Evolutionary conservation across 2,888 invertebrate species (phyloP).

Genomic region (Erynnis tages): DNA sequence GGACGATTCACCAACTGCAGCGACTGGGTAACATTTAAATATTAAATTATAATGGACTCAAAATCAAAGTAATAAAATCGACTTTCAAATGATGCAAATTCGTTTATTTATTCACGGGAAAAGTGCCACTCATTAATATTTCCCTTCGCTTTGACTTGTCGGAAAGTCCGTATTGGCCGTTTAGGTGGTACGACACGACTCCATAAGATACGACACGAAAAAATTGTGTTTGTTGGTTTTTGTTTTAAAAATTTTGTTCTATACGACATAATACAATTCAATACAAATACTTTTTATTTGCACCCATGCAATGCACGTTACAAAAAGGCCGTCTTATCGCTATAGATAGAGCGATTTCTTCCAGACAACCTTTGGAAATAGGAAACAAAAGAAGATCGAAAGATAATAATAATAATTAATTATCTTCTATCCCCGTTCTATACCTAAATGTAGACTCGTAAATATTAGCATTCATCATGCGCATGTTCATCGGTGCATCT

Average conservation of each 20-base stretch:
- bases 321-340: too few species aligned
- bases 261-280: too few species aligned
- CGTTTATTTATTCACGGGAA: slow-evolving; percentile 25
- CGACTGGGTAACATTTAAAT: slow-evolving; percentile 13
- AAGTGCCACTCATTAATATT: slow-evolving; percentile 27
- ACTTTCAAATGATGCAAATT: slow-evolving; percentile 26
- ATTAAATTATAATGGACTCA: slow-evolving; percentile 23
- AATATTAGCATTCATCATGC: too few species aligned
- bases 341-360: too few species aligned
- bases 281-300: too few species aligned
- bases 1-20: slow-evolving; percentile 14
- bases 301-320: too few species aligned
- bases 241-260: not conserved
- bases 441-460: too few species aligned
- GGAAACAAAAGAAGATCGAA: too few species aligned
- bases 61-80: slow-evolving; percentile 26
- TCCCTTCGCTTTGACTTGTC: slow-evolving; percentile 24
- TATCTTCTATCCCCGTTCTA: too few species aligned
- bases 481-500: too few species aligned
- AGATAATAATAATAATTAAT: too few species aligned
- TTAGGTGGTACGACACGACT: slow-evolving; percentile 7
- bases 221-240: not conserved
- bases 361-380: too few species aligned
- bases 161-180: slow-evolving; percentile 3
- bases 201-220: not conserved